Evolutionary conservation across 2,113 vertebrate genomes (phyloP).

Genomic region (Narcine bancroftii): DNA sequence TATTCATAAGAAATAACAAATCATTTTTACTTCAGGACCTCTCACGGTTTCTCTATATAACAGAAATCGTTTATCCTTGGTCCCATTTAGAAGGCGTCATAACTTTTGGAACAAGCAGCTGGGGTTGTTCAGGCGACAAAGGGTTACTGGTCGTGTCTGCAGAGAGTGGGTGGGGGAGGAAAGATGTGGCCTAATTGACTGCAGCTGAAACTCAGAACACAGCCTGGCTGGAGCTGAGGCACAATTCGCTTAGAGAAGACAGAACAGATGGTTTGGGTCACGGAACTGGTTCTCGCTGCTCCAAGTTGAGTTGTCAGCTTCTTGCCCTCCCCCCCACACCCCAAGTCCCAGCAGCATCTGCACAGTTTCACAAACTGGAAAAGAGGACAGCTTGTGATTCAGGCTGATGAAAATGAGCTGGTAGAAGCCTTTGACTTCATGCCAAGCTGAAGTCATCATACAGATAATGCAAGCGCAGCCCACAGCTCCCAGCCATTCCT

Average conservation of each 20-base stretch:
- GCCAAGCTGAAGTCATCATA: too few relatives aligned
- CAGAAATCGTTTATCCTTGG: neutral
- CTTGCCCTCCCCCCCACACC: neutral
- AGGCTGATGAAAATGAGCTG: too few relatives aligned
- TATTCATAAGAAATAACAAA: too few relatives aligned
- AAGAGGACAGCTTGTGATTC: too few relatives aligned
- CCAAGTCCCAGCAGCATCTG: too few relatives aligned
- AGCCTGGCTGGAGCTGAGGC: constrained; percentile 6
- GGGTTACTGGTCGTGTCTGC: neutral
- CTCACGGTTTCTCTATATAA: neutral
- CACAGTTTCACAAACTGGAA: too few relatives aligned
- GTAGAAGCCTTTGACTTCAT: too few relatives aligned
- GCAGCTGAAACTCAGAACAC: constrained; percentile 8
- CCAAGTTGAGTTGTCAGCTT: neutral
- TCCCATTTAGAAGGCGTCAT: neutral
- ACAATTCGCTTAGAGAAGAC: constrained; percentile 1
- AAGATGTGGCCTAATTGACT: neutral
- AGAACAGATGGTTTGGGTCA: constrained; percentile 27
- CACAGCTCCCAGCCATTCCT: too few relatives aligned
- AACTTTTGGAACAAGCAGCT: neutral
- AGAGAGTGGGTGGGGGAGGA: neutral
- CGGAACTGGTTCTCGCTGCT: constrained; percentile 27
- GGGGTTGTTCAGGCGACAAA: neutral
- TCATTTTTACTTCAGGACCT: neutral
- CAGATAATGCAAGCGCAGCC: too few relatives aligned